These are phyloP conservation scores for Gonatopus flavifemur DNA, from an alignment of 1,140 invertebrate species.

Conservation along the genomic window DNA sequence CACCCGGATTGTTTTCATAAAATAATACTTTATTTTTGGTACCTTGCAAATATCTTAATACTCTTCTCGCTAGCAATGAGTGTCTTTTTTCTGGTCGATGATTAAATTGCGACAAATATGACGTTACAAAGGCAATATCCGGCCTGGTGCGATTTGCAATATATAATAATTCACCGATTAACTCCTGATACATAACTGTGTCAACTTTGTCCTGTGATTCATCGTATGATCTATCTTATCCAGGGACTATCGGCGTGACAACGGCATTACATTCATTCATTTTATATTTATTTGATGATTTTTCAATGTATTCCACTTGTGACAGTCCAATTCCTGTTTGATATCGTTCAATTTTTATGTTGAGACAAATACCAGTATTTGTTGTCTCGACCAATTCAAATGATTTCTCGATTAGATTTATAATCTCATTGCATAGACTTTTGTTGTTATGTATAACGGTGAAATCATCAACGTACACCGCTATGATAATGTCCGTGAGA, in stretches of 20 bases:
- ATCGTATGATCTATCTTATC: not conserved
- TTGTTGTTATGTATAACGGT: not conserved
- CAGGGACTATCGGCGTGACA: not conserved
- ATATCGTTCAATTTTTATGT: not conserved
- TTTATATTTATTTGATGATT: not conserved
- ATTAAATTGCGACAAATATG: constrained; percentile 6
- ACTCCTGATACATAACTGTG: not conserved
- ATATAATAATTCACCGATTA: not conserved
- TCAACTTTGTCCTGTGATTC: not conserved
- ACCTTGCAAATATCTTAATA: constrained; percentile 1
- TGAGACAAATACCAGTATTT: not conserved
- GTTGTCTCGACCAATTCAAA: constrained; percentile 7
- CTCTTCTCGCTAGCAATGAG: not conserved
- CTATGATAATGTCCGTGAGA: no score
- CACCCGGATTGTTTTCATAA: not conserved
- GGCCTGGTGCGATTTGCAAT: not conserved
- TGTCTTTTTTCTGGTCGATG: not conserved
- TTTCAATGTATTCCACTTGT: not conserved
- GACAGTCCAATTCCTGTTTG: not conserved
- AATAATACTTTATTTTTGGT: not conserved
- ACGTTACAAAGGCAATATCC: not conserved
- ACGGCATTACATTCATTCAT: constrained; percentile 5
- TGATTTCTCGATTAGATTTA: not conserved
- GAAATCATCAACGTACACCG: not conserved
- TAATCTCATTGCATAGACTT: not conserved